phyloP scores from a whole-genome alignment of 2,797 vertebrate genomes.

The Orestias chungarensis region DNA sequence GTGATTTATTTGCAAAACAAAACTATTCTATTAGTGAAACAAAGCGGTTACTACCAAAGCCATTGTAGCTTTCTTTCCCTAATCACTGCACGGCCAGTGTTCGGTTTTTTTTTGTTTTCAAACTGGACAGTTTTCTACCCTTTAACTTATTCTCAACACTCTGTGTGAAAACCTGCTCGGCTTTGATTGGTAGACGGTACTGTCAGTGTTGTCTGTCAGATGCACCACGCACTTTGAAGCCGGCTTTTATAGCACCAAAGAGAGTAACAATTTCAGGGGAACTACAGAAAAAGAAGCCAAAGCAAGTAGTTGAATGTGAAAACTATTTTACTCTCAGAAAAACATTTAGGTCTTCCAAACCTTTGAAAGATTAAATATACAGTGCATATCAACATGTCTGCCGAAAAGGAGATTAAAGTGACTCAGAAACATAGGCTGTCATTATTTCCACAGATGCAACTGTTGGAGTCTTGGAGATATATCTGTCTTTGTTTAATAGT shows the following conservation, averaged over 20 bases:
- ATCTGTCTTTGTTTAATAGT: neutral
- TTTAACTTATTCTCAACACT: slow-evolving; percentile 12
- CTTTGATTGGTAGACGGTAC: slow-evolving; percentile 10
- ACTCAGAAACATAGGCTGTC: no score
- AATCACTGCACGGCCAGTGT: slow-evolving; percentile 13
- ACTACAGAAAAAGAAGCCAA: slow-evolving; percentile 7
- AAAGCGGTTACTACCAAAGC: slow-evolving; percentile 16
- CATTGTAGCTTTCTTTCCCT: slow-evolving; percentile 12
- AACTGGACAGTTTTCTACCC: slow-evolving; percentile 22
- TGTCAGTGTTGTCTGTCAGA: slow-evolving; percentile 14
- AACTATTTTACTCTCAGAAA: slow-evolving; percentile 1
- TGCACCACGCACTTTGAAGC: slow-evolving; percentile 14
- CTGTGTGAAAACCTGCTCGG: slow-evolving; percentile 12
- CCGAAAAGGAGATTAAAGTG: no score
- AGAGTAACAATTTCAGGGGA: slow-evolving; percentile 24
- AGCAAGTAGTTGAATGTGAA: neutral
- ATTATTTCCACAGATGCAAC: no score
- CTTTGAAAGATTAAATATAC: neutral
- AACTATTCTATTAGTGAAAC: slow-evolving; percentile 17
- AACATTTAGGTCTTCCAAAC: neutral
- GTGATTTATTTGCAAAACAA: neutral
- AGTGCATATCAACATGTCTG: neutral
- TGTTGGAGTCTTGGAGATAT: no score
- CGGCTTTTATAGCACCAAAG: slow-evolving; percentile 34
- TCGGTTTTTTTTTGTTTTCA: slow-evolving; percentile 4